These are phyloP conservation scores for Amorpha juglandis DNA, from an alignment of 2,888 invertebrate species.

Conservation along the genomic window DNA sequence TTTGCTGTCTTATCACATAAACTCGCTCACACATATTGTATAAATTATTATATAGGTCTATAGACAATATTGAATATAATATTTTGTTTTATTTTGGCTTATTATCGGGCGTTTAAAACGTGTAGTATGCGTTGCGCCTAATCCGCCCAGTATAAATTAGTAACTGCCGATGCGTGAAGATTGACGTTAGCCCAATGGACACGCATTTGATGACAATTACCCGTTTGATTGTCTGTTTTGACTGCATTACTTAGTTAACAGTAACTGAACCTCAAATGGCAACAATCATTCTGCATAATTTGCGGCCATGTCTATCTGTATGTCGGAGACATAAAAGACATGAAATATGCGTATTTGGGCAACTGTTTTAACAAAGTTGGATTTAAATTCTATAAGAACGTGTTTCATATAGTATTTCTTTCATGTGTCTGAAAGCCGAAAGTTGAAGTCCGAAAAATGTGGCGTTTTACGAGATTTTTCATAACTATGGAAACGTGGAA, in stretches of 20 bases:
- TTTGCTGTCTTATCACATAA: no score
- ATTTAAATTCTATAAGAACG: no score
- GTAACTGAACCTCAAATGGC: slow-evolving; percentile 18
- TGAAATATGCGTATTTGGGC: no score
- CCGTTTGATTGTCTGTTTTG: slow-evolving; percentile 37
- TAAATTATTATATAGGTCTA: no score
- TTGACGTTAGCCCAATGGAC: slow-evolving; percentile 41
- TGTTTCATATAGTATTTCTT: no score
- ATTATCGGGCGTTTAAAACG: not conserved
- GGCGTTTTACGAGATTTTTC: no score
- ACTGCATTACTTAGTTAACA: slow-evolving; percentile 17
- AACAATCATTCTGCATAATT: slow-evolving; percentile 19
- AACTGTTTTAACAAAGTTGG: no score
- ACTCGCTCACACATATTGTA: no score
- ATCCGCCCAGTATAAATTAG: slow-evolving; percentile 51
- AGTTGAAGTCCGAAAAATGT: no score
- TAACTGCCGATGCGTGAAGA: slow-evolving; percentile 51
- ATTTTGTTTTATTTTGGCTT: not conserved
- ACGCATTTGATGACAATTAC: slow-evolving; percentile 42
- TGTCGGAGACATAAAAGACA: not conserved
- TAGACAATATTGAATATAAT: no score
- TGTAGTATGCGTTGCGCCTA: slow-evolving; percentile 29
- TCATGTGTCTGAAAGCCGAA: no score
- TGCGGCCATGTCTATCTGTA: not conserved
- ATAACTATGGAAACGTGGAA: no score